Conservation (phyloP, 2,888 invertebrate genomes). For the Hypomecis atomaria region DNA sequence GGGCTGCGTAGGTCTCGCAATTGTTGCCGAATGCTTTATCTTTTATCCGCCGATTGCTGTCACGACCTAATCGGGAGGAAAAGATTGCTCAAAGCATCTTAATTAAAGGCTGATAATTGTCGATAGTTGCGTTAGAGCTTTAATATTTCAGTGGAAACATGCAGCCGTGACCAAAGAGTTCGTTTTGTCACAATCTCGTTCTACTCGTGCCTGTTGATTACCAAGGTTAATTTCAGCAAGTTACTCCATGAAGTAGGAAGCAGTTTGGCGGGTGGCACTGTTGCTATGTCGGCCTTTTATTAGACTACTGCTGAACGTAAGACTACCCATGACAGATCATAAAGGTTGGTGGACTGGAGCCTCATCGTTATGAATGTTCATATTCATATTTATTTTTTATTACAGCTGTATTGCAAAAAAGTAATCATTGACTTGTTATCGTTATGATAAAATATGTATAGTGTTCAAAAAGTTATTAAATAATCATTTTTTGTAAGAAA, state of each 20-base stretch:
- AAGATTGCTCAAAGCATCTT: slow-evolving; percentile 34
- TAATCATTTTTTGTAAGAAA: no score
- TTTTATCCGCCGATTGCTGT: slow-evolving; percentile 36
- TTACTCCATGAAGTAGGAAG: no score
- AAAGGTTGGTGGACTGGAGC: no score
- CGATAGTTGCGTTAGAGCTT: slow-evolving; percentile 7
- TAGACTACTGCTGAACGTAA: no score
- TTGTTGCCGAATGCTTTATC: slow-evolving; percentile 39
- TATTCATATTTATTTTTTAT: no score
- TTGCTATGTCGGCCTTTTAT: not conserved
- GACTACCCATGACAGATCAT: no score
- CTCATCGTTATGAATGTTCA: no score
- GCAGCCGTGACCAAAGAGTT: not conserved
- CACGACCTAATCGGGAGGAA: slow-evolving; percentile 40
- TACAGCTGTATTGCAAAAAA: no score
- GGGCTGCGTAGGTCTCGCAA: slow-evolving; percentile 35
- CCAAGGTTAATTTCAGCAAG: not conserved
- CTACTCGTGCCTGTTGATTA: no score
- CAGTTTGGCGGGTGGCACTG: not conserved
- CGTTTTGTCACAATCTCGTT: not conserved
- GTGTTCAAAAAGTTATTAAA: no score
- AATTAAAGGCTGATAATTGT: slow-evolving; percentile 30
- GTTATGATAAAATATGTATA: no score
- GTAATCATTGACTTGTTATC: no score
- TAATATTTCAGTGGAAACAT: slow-evolving; percentile 1